Percentiles rank a stretch among this genome's conserved stretches.
phyloP scores from a whole-genome alignment of 64 coral and sea anemone genomes.

The Montipora efflorescens region DNA sequence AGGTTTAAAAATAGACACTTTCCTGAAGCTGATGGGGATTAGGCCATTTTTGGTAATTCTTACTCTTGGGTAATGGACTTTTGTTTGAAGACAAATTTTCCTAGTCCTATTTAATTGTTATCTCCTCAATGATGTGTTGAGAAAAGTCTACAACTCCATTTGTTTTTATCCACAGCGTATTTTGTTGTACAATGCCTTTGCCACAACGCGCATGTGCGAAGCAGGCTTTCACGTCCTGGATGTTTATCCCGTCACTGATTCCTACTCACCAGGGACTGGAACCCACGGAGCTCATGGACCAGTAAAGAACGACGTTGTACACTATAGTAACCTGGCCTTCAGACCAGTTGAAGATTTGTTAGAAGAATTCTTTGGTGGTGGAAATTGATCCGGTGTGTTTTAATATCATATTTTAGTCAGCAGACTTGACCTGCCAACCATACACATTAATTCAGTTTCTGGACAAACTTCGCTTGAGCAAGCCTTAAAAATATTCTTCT shows the following conservation, averaged over 20 bases:
- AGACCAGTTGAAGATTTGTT: conserved; percentile 52
- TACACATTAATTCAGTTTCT: no score
- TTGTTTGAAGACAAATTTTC: no score
- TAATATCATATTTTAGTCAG: no score
- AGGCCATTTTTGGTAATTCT: no score
- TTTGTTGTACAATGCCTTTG: conserved; percentile 62
- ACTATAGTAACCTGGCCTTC: conserved; percentile 73
- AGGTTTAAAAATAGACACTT: no score
- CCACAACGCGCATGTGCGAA: conserved; percentile 54
- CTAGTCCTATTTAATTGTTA: no score
- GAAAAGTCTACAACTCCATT: neutral
- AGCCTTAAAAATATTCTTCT: no score
- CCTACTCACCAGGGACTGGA: conserved; percentile 68
- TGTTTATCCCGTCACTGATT: conserved; percentile 62
- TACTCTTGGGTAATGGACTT: no score
- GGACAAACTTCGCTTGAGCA: no score
- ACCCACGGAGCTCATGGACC: conserved; percentile 55
- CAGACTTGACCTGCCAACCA: no score
- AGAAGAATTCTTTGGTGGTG: conserved; percentile 30
- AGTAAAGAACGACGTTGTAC: conserved; percentile 60
- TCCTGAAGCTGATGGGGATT: no score
- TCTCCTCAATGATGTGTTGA: neutral
- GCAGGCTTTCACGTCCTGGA: conserved; percentile 59
- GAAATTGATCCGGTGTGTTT: neutral
- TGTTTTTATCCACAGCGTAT: conserved; percentile 40